Percentiles rank a stretch among this genome's conserved stretches.
Conservation (phyloP, 2,113 vertebrate species). For the Thomomys bottae region DNA sequence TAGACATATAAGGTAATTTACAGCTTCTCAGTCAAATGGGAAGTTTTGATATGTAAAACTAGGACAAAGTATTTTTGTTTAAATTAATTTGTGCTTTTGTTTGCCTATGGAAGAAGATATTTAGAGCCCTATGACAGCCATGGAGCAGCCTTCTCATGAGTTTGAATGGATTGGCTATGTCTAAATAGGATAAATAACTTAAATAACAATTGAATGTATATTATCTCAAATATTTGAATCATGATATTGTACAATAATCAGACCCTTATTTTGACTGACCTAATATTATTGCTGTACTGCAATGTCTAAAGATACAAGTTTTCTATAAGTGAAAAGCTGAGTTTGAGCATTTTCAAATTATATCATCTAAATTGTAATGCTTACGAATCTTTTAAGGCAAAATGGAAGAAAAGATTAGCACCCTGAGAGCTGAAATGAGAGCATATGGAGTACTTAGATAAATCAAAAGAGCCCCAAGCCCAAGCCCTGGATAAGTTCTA, state of each 20-base stretch:
- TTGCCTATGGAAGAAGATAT: neutral
- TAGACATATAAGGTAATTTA: neutral
- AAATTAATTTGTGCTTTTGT: neutral
- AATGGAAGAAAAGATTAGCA: neutral
- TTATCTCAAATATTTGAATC: neutral
- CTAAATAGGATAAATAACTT: neutral
- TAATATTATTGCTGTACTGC: neutral
- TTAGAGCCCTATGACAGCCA: neutral
- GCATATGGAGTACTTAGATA: neutral
- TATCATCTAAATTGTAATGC: neutral
- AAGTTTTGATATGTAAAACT: neutral
- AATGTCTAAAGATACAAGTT: neutral
- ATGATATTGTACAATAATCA: neutral
- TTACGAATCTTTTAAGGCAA: neutral
- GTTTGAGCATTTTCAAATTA: neutral
- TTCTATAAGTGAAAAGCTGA: neutral
- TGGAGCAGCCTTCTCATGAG: neutral
- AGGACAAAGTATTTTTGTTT: neutral
- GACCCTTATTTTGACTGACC: neutral
- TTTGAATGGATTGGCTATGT: neutral
- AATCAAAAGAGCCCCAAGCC: neutral
- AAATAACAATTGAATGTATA: neutral
- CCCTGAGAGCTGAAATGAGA: neutral
- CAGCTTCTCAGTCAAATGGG: neutral
- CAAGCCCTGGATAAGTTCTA: neutral